These are phyloP conservation scores for Trichomalopsis sarcophagae DNA, from an alignment of 1,140 invertebrate genomes.

Conservation along the genomic window DNA sequence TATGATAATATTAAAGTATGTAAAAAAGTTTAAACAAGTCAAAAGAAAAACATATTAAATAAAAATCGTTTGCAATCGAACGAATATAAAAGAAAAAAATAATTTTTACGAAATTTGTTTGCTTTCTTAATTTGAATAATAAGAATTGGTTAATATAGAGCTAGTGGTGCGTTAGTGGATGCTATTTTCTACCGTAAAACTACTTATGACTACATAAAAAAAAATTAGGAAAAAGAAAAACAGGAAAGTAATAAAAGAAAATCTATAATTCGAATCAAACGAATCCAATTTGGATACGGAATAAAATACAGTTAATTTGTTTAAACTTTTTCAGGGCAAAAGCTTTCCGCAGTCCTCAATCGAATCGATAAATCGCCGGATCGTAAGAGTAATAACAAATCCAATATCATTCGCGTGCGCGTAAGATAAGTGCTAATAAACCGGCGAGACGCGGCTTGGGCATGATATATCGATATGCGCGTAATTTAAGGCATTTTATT, in stretches of 20 bases:
- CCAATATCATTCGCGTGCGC: no score
- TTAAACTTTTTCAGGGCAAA: not conserved
- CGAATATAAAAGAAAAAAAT: not conserved
- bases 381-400: not conserved
- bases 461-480: no score
- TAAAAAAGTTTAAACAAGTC: not conserved
- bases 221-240: not conserved
- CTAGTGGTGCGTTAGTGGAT: not conserved
- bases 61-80: not conserved
- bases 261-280: not conserved
- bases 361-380: not conserved
- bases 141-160: not conserved
- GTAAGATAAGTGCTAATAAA: not conserved
- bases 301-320: not conserved
- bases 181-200: not conserved
- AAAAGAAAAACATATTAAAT: not conserved
- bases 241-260: not conserved
- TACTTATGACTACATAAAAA: not conserved
- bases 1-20: not conserved
- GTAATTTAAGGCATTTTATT: not conserved
- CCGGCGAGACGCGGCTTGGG: no score
- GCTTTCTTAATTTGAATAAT: not conserved
- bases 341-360: not conserved
- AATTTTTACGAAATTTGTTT: not conserved
- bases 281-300: not conserved